phyloP scores from a whole-genome alignment of 2,888 invertebrate genomes.

The Axea sp. region DNA sequence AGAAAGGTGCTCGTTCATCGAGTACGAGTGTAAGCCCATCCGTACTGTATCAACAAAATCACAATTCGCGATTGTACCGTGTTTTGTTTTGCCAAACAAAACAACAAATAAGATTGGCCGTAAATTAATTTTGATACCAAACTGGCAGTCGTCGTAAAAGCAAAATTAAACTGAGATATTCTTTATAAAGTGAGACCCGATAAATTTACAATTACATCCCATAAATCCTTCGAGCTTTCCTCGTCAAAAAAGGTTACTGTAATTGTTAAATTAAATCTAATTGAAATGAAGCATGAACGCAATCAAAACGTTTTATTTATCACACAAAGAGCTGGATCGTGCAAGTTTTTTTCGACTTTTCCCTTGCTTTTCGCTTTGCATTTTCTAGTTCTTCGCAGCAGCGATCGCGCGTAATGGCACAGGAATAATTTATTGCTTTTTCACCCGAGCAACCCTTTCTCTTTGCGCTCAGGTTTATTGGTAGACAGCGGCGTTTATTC shows the following conservation, averaged over 20 bases:
- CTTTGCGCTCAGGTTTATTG: conserved; percentile 56
- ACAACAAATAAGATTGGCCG: no score
- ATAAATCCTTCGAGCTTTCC: conserved; percentile 18
- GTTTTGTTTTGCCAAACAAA: no score
- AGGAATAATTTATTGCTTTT: conserved; percentile 68
- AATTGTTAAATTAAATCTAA: conserved; percentile 39
- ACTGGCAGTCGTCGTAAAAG: no score
- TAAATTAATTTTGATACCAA: no score
- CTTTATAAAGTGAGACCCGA: no score
- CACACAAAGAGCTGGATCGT: not conserved
- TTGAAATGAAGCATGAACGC: conserved; percentile 18
- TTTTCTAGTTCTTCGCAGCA: conserved; percentile 43
- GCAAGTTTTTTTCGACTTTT: conserved; percentile 23
- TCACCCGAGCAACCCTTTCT: conserved; percentile 64
- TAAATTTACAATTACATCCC: no score
- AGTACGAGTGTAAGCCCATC: no score
- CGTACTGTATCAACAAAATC: no score
- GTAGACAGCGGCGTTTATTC: conserved; percentile 62
- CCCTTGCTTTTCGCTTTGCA: conserved; percentile 25
- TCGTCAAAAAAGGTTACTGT: conserved; percentile 7
- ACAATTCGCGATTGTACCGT: no score
- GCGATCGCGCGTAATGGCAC: conserved; percentile 60
- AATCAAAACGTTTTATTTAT: conserved; percentile 40
- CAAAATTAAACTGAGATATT: no score
- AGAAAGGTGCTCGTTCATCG: no score